phyloP scores from a whole-genome alignment of 2,113 vertebrate genomes.

The Clarias batrachus region DNA sequence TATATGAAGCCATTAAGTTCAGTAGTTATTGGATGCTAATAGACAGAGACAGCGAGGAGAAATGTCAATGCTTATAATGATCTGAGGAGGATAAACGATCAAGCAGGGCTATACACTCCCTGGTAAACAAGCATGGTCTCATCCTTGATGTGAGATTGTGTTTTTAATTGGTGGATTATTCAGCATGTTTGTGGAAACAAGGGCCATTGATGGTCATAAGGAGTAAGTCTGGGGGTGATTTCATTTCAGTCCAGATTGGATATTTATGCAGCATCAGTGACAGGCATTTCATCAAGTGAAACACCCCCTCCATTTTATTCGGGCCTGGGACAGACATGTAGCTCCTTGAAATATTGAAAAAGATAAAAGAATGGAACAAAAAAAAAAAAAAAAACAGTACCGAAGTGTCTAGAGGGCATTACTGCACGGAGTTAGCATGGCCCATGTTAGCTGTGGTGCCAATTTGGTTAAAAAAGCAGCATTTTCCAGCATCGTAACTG shows the following conservation, averaged over 20 bases:
- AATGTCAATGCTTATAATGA: no score
- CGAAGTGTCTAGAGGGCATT: neutral
- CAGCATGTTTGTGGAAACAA: neutral
- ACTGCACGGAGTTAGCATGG: neutral
- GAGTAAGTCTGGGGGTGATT: neutral
- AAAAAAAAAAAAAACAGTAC: neutral
- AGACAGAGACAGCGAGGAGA: no score
- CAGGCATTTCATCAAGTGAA: neutral
- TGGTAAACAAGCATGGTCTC: neutral
- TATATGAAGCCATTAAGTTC: no score
- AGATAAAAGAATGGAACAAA: no score
- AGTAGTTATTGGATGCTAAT: no score
- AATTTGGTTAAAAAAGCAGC: neutral
- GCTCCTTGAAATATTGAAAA: neutral
- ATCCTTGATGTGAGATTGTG: neutral
- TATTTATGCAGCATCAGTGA: neutral
- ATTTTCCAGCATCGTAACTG: conserved; percentile 9
- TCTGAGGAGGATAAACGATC: neutral
- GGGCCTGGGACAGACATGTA: neutral
- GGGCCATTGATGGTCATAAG: neutral
- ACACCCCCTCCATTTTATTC: neutral
- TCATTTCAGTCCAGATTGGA: neutral
- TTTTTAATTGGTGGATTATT: neutral
- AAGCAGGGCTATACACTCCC: neutral
- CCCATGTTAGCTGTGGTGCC: neutral